Evolutionary conservation across 2,888 invertebrate genomes (phyloP), one percentile per base, ranked within the genome.

Genomic region (Drosophila helvetica): DNA sequence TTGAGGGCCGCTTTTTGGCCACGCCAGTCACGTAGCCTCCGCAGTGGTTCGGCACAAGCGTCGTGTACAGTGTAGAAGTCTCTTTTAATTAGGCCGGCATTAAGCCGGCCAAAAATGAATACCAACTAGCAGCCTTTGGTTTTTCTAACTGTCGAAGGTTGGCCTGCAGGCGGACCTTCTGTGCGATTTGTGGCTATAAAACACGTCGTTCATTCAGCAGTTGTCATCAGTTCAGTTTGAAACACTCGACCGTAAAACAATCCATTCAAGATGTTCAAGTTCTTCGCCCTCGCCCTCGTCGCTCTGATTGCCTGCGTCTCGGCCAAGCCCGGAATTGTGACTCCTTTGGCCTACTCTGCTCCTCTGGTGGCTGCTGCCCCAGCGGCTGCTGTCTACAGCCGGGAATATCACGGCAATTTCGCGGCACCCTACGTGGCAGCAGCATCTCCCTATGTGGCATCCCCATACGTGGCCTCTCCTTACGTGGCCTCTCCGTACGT

Each of bases 321-420:
- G 43, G 91, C 90, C 50, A 91, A 91, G 69, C 90, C 91, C 25
- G 90, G 89, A 47, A 55, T 91, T 42, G 87, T 83, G 62, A 88
- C 91, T 61, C 90, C 91, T 33, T 55, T 91, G 55, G 90, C 90
- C 64, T 90, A 90, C 78, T 77, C 85, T 5, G 93, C 94, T 6
- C 93, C 93, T 12, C 75, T 92, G 27, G 90, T 92, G 27, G 27
- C 27, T 27, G 27, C 27, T 27, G 27, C 8, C 8, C 27, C 27
- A 27, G 27, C 27, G 1, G 93, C 93, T 25, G 79, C 94, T 80
- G 93, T 93, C 17, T 90, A 94, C 77, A 93, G 94, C 3, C 92
- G 93, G 71, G 93, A 94, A 83, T 93, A 93, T 90, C 94, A 94
- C 82, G 93, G 93, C 19, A 88, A 89, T 19, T 86, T 85, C 3